phyloP scores from a whole-genome alignment of 2,888 invertebrate species.

The Epistrophe grossulariae region DNA sequence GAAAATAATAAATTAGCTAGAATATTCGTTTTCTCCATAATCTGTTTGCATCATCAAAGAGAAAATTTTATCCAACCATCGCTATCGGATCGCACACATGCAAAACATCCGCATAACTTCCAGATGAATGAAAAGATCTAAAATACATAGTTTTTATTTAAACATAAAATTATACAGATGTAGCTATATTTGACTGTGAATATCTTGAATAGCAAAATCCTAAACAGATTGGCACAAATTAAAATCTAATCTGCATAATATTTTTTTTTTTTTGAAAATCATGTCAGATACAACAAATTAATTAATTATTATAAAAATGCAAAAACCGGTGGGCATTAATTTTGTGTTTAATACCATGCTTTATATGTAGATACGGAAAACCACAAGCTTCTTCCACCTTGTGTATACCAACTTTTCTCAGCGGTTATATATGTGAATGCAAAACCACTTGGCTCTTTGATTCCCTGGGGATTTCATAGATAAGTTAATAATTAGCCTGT shows the following conservation, averaged over 20 bases:
- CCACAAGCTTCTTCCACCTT: not conserved
- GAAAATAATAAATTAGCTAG: constrained; percentile 19
- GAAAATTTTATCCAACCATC: not conserved
- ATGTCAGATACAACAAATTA: not conserved
- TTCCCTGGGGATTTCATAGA: not conserved
- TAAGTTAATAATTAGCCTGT: constrained; percentile 35
- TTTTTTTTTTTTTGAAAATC: not conserved
- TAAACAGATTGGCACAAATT: not conserved
- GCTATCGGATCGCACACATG: not conserved
- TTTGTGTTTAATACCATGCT: constrained; percentile 28
- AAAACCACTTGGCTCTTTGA: constrained; percentile 11
- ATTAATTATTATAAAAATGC: not conserved
- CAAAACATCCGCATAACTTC: constrained; percentile 27
- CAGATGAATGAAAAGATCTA: not conserved
- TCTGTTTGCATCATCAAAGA: constrained; percentile 20
- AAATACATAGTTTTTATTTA: not conserved
- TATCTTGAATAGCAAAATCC: not conserved
- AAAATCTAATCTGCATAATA: not conserved
- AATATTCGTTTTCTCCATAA: constrained; percentile 8
- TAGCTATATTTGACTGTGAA: not conserved
- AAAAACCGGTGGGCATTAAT: constrained; percentile 22
- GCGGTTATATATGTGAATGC: not conserved
- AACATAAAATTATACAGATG: no score
- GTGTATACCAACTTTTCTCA: constrained; percentile 1
- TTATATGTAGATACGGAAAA: not conserved